phyloP scores from a whole-genome alignment of 2,888 invertebrate genomes.

The Brachyopa scutellaris region DNA sequence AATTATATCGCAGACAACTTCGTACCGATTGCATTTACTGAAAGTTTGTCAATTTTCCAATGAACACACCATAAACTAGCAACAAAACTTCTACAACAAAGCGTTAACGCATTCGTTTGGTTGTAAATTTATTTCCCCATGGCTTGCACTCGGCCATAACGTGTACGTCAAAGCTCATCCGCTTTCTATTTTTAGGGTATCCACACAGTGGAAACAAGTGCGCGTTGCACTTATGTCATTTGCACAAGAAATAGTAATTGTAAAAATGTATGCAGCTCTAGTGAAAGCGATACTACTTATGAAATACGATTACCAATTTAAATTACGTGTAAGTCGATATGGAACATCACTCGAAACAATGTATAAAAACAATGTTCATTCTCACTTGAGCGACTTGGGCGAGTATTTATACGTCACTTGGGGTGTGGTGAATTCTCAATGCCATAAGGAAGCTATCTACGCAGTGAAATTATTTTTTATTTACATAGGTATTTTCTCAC shows the following conservation, averaged over 20 bases:
- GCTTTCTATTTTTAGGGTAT: slow-evolving; percentile 41
- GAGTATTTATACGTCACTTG: slow-evolving; percentile 33
- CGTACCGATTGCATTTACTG: too few species aligned
- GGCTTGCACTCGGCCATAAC: slow-evolving; percentile 28
- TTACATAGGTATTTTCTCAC: not conserved
- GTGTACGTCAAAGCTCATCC: slow-evolving; percentile 50
- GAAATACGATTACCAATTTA: too few species aligned
- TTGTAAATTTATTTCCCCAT: slow-evolving; percentile 15
- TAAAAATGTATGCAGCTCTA: not conserved
- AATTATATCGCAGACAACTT: too few species aligned
- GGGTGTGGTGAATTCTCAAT: slow-evolving; percentile 40
- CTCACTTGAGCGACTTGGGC: slow-evolving; percentile 27
- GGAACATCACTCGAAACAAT: slow-evolving; percentile 17
- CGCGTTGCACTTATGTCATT: not conserved
- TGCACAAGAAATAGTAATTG: not conserved
- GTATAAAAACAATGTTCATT: slow-evolving; percentile 22
- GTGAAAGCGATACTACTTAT: slow-evolving; percentile 16
- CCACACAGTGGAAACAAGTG: slow-evolving; percentile 20
- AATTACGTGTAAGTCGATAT: slow-evolving; percentile 4
- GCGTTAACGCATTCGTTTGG: not conserved
- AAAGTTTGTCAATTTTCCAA: not conserved
- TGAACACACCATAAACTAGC: not conserved
- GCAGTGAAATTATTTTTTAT: not conserved
- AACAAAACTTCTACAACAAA: not conserved
- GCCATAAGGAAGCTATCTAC: not conserved